Base-by-base conservation (phyloP, 2,113 vertebrate species). In the Epinephelus cyanopodus region DNA sequence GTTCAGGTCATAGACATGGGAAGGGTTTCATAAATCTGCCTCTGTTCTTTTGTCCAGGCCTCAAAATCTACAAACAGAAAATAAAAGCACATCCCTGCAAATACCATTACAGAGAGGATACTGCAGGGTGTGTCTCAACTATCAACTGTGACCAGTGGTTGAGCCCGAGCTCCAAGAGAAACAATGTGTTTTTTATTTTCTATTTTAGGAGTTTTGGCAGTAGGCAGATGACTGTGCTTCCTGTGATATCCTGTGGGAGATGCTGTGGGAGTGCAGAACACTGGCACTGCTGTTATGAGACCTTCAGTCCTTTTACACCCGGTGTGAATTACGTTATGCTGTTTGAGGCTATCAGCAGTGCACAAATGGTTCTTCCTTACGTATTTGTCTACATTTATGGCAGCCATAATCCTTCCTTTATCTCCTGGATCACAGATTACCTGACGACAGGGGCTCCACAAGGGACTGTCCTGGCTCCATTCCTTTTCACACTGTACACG, bases 161-260 rank as follows among this genome's bases (percentile, higher is more conserved):
- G 8, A 29, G 53, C 37, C 21, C 60, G 42, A 61, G 10, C 25
- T 56, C 65, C 39, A 58, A 60, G 3, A 14, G 25, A 48, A 74
- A 74, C 27, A 56, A 67, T 19, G 5, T 6, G 9, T 37, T 33
- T 68, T 57, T 68, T 68, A 23, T 68, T 15, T 68, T 74, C 62
- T 79, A 23, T 74, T 64, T 70, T 6, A 15, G 29, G 27, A 13
- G 4, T 25, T 63, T 73, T 72, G 69, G 64, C 47, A 37, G 45
- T 29, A 25, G 19, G 39, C 0, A 13, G 19, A 17, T 48, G 66
- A 53, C 61, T 71, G 83, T 53, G 74, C 57, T 88, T 86, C 72
- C 63, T 62, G 70, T 48, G n/a, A 37, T 17, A n/a, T 84, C 76
- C 73, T 71, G 52, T 42, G 64, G 68, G 79, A 84, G 72, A 77